Conservation (phyloP, 2,113 vertebrate species). For the Nanorana parkeri region DNA sequence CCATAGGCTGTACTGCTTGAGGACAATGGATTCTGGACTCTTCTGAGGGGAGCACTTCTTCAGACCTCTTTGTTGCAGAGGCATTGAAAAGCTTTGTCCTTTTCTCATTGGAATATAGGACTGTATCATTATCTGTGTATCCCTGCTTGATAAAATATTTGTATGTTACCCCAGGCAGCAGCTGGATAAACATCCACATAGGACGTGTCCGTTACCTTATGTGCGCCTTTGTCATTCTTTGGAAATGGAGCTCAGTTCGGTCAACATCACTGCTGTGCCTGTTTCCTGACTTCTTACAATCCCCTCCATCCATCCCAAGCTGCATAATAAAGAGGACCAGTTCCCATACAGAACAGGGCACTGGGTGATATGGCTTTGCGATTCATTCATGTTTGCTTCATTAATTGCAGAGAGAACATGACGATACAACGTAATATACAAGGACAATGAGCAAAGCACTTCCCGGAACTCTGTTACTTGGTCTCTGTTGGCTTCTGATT, state of each 20-base stretch:
- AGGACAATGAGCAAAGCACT: no score
- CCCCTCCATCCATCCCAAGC: not conserved
- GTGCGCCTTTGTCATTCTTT: not conserved
- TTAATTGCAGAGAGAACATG: no score
- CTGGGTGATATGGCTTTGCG: not conserved
- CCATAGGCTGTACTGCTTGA: no score
- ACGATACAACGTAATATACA: no score
- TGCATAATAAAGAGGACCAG: not conserved
- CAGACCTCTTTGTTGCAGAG: no score
- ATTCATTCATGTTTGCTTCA: no score
- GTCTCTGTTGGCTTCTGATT: no score
- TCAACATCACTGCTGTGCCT: not conserved
- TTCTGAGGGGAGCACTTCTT: no score
- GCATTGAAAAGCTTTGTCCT: no score
- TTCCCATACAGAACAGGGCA: not conserved
- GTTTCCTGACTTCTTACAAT: not conserved
- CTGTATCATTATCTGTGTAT: not conserved
- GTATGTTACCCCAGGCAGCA: not conserved
- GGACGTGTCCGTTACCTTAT: not conserved
- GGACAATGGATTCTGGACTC: no score
- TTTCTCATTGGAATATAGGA: not conserved
- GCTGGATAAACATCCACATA: conserved; percentile 16
- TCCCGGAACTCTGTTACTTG: no score
- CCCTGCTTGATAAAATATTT: not conserved
- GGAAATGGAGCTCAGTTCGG: not conserved